phyloP scores from a whole-genome alignment of 2,888 invertebrate species.

The Drosophila peninsularis region DNA sequence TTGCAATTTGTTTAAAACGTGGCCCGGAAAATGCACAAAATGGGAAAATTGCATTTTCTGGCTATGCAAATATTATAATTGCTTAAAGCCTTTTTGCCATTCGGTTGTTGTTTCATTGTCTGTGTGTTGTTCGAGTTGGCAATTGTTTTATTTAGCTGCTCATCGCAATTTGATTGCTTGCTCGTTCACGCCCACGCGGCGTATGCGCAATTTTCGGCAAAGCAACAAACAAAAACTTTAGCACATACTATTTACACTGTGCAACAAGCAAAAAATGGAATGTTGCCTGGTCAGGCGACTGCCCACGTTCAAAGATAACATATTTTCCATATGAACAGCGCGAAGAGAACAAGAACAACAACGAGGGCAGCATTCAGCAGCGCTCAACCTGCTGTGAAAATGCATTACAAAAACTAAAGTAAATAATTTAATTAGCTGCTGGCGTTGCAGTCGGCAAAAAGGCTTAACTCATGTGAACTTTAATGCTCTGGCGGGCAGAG shows the following conservation, averaged over 20 bases:
- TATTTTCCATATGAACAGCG: conserved; percentile 33
- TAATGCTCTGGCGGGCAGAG: neutral
- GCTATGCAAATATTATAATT: conserved; percentile 67
- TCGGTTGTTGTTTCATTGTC: neutral
- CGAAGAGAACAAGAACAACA: conserved; percentile 10
- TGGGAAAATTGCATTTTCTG: conserved; percentile 38
- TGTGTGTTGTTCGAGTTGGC: conserved; percentile 18
- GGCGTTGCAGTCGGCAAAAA: conserved; percentile 32
- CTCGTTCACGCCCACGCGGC: conserved; percentile 36
- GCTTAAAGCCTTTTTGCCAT: conserved; percentile 57
- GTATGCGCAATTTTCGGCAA: conserved; percentile 51
- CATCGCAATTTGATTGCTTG: conserved; percentile 51
- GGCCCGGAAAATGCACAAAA: conserved; percentile 42
- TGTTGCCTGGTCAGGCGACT: conserved; percentile 41
- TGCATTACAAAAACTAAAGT: conserved; percentile 48
- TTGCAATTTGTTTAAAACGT: conserved; percentile 72
- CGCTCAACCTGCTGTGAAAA: conserved; percentile 39
- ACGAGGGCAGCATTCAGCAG: neutral
- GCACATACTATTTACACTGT: no score
- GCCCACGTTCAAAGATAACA: conserved; percentile 39
- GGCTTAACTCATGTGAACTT: conserved; percentile 31
- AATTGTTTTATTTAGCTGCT: conserved; percentile 55
- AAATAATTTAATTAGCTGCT: conserved; percentile 76
- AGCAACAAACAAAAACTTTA: conserved; percentile 1
- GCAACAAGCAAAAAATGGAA: conserved; percentile 17